A percentile compares a stretch with the other conserved stretches of the same genome.
phyloP scores from a whole-genome alignment of 2,888 invertebrate species.

The Syritta pipiens region DNA sequence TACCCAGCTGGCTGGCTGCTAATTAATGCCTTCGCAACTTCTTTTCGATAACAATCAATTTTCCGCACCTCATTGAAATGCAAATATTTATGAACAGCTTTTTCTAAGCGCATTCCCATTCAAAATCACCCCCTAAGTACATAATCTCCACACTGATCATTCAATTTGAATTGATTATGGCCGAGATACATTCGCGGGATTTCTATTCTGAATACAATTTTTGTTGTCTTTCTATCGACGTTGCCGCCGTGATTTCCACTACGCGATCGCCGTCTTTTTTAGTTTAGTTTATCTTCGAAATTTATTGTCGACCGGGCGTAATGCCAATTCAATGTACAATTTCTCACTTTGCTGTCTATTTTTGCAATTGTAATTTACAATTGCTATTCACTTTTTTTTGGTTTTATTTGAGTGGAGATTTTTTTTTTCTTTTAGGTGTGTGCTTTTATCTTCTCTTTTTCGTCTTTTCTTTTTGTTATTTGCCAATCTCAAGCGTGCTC shows the following conservation, averaged over 20 bases:
- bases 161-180: conserved; percentile 62
- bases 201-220: conserved; percentile 33
- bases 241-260: background rate
- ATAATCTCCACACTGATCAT: conserved; percentile 47
- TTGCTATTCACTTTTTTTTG: conserved; percentile 52
- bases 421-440: background rate
- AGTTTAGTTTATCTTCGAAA: conserved; percentile 32
- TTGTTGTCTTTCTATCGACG: background rate
- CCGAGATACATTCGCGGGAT: conserved; percentile 18
- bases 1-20: conserved; percentile 27
- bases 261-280: conserved; percentile 9
- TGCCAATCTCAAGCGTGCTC: conserved; percentile 21
- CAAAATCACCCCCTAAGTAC: conserved; percentile 49
- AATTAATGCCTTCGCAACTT: conserved; percentile 33
- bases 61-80: conserved; percentile 45
- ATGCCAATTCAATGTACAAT: conserved; percentile 66
- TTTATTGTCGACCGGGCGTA: conserved; percentile 56
- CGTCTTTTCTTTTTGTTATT: conserved; percentile 17
- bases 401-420: conserved; percentile 16
- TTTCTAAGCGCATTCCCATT: conserved; percentile 6
- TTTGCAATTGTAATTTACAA: conserved; percentile 68
- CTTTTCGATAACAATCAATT: conserved; percentile 34
- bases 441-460: conserved; percentile 1
- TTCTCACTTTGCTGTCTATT: conserved; percentile 60
- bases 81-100: conserved; percentile 45